Evolutionary conservation across 2,888 invertebrate species (phyloP).

Genomic region (Pterostichus niger): DNA sequence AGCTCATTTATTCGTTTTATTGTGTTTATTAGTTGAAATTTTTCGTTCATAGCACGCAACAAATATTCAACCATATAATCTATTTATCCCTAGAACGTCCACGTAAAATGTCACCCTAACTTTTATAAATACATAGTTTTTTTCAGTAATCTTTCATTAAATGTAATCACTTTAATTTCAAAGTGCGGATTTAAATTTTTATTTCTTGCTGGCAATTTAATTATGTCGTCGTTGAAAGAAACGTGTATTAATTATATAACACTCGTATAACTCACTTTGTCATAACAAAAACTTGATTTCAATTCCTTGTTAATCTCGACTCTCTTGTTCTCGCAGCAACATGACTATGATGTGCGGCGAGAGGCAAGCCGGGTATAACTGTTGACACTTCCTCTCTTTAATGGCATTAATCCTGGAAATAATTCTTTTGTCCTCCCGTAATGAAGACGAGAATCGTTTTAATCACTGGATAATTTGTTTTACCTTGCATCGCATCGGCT

Average conservation of each 20-base stretch:
- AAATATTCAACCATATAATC: too few relatives aligned
- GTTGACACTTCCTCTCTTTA: slow-evolving; percentile 46
- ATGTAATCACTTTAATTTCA: too few relatives aligned
- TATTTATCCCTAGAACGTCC: too few relatives aligned
- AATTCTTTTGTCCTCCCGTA: slow-evolving; percentile 47
- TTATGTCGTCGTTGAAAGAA: too few relatives aligned
- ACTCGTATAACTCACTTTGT: slow-evolving; percentile 4
- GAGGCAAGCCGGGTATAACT: neutral
- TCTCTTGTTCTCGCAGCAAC: neutral
- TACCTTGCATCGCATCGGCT: slow-evolving; percentile 17
- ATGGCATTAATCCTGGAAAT: slow-evolving; percentile 49
- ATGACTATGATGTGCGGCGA: neutral
- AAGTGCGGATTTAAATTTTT: too few relatives aligned
- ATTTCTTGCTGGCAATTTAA: too few relatives aligned
- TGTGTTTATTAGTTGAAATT: too few relatives aligned
- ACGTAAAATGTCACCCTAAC: too few relatives aligned
- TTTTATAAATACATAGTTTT: too few relatives aligned
- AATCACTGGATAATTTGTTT: slow-evolving; percentile 62
- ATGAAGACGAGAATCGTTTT: slow-evolving; percentile 58
- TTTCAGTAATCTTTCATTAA: too few relatives aligned
- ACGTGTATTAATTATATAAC: neutral
- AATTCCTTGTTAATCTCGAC: slow-evolving; percentile 28
- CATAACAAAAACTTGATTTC: slow-evolving; percentile 25
- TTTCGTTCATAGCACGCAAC: too few relatives aligned
- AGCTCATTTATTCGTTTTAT: too few relatives aligned